Evolutionary conservation across 2,113 vertebrate species (phyloP), one percentile per base, ranked within the genome.

Genomic region (Meles meles): DNA sequence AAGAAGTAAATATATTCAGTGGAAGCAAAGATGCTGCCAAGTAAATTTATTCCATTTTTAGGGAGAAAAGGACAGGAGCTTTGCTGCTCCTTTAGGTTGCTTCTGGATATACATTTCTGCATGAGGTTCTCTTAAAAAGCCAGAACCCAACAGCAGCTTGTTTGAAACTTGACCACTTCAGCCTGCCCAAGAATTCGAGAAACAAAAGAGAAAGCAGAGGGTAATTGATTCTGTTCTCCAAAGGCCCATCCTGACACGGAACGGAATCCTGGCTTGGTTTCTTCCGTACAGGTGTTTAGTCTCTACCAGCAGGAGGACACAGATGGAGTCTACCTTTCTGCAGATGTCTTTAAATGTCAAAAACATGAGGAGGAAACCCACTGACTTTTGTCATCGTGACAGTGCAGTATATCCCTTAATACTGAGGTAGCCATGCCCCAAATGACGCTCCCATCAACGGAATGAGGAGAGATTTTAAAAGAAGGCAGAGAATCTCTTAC

Each of bases 1-100:
- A 86, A 77, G 90, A 86, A 97, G 79, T 87, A 95, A 96, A 92
- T 82, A 85, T 72, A 72, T 92, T 96, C 65, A 34, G 83, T 84
- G 95, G 76, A 69, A 92, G 59, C 57, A 61, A 63, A 80, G 79
- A 61, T 13, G 20, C 84, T 67, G 74, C 96, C 63, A 80, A 80
- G 81, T 80, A 80, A 74, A 87, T 94, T 94, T 83, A 92, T 94
- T 87, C 87, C 52, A n/a, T 34, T 59, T 94, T 88, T 63, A 94
- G n/a, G 63, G 42, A 92, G 42, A 86, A n/a, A 88, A 89, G 71
- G 83, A 13, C 87, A 61, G 74, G 83, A 89, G 52, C 55, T 89
- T 59, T 55, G 87, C 52, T 87, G 93, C 74, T 93, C 74, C 84
- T 96, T 91, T 74, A 76, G 42, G 67, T 77, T 97, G 63, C n/a